Base-by-base conservation (phyloP, 2,113 vertebrate genomes). In the Phainopepla nitens region DNA sequence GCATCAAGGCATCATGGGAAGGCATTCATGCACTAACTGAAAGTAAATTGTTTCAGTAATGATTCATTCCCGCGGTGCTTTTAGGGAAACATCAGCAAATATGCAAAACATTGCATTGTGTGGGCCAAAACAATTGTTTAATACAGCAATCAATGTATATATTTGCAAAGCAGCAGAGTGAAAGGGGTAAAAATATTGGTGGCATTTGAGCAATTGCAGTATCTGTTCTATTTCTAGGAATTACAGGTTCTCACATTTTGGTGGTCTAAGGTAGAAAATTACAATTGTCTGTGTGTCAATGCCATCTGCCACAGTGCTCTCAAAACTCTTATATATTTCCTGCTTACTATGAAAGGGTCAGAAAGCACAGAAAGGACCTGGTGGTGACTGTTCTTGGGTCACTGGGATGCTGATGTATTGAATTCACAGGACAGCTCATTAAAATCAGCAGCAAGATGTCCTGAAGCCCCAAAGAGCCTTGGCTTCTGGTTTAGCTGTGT, bases 21-120 rank as follows among this genome's bases (percentile, higher is more conserved):
- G 94, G 98, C 98, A 98, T 98, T 98, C 98, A 95, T 98, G 98
- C 98, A 98, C 98, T 98, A 98, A 98, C 98, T 82, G 96, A 97
- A 97, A 98, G 98, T 98, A 98, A 98, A 98, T 98, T 98, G 98
- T 99, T 99, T 98, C 98, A 98, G 99, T 99, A 99, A 98, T 97
- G 98, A 98, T 98, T 99, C 98, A 98, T 98, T 97, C 97, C 97
- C 96, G 78, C 84, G 94, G 94, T 98, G 97, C 97, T 95, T 98
- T 98, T 93, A 92, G 97, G 89, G 96, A 97, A 97, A 97, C 97
- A 98, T 98, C 98, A 98, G 97, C 97, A 97, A 98, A 98, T 98
- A 98, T 98, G 98, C 98, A 99, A 98, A 99, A 92, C 77, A 79
- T 78, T 92, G 75, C 92, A 93, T 93, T 96, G 90, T 97, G 82